phyloP scores from a whole-genome alignment of 2,888 invertebrate genomes.

The Leucophenga montana region DNA sequence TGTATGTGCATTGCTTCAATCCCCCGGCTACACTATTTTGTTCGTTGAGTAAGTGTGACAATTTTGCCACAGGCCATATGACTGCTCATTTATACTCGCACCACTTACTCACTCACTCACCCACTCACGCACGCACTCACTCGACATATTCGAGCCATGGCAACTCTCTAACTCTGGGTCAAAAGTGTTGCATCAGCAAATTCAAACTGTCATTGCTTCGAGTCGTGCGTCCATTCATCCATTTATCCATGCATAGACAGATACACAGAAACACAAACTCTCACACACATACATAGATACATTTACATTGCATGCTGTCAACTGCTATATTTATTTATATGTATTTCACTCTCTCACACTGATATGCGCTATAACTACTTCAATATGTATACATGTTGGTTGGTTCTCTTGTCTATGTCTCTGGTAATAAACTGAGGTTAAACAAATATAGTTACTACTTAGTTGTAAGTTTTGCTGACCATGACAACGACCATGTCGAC shows the following conservation, averaged over 20 bases:
- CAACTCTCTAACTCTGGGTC: conserved; percentile 29
- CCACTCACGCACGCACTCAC: no score
- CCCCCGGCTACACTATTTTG: not conserved
- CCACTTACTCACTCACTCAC: no score
- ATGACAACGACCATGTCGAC: conserved; percentile 49
- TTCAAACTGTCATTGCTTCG: conserved; percentile 21
- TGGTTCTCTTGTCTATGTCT: not conserved
- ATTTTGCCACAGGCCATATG: conserved; percentile 56
- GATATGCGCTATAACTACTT: not conserved
- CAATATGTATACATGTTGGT: conserved; percentile 11
- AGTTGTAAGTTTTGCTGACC: conserved; percentile 51
- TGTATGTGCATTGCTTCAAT: not conserved
- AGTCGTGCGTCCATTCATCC: not conserved
- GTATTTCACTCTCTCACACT: conserved; percentile 49
- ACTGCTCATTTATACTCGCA: conserved; percentile 66
- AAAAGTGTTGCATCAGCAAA: conserved; percentile 25
- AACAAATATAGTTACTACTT: conserved; percentile 58
- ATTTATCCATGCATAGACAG: not conserved
- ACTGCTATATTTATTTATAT: conserved; percentile 4
- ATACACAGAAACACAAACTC: not conserved
- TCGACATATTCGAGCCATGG: conserved; percentile 56
- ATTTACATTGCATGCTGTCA: not conserved
- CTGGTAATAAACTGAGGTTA: conserved; percentile 41
- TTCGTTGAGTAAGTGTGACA: conserved; percentile 52
- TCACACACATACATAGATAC: not conserved